Base-by-base conservation (phyloP, 2,113 vertebrate species). In the Proteles cristata region DNA sequence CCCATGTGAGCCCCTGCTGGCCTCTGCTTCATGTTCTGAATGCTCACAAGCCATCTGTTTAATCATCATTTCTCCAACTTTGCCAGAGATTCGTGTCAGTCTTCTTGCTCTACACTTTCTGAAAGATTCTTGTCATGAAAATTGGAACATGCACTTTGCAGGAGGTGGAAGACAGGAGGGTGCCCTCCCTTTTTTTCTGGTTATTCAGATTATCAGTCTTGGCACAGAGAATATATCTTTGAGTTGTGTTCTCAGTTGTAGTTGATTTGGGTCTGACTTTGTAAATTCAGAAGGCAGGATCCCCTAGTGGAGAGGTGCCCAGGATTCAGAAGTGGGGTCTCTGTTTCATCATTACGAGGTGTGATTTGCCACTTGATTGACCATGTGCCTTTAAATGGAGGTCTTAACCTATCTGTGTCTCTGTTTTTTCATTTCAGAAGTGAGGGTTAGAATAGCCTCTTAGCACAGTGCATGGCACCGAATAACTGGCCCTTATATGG, bases 121-220 rank as follows among this genome's bases (percentile, higher is more conserved):
- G 82, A 91, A 94, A 77, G 53, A 94, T 28, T 58, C 87, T 95
- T 92, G 94, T 65, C 31, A 43, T 82, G 79, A 80, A 96, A 82
- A 35, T 66, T 79, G 26, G 55, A 96, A 68, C 61, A 65, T 19
- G 39, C 68, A 31, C 39, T 68, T 92, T 65, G 35, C 28, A 16
- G 28, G 8, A 4, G 4, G 5, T 79, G 28, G 65, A 8, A 7
- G 23, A 28, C 39, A 39, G 21, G 43, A 84, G 5, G 11, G 26
- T 1, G 0, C 35, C 45, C 9, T 88, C 7, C 9, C 35, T 28
- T 65, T 69, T 66, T 2, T 1, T n/a, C 50, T n/a, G 39, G 23
- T 95, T 87, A 84, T 89, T 88, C 11, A 81, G 39, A 73, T 76
- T 74, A n/a, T 73, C 74, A 83, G 11, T n/a, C 55, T 33, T 69